These are phyloP conservation scores for Planococcus citri DNA, from an alignment of 1,140 invertebrate genomes.

Conservation along the genomic window DNA sequence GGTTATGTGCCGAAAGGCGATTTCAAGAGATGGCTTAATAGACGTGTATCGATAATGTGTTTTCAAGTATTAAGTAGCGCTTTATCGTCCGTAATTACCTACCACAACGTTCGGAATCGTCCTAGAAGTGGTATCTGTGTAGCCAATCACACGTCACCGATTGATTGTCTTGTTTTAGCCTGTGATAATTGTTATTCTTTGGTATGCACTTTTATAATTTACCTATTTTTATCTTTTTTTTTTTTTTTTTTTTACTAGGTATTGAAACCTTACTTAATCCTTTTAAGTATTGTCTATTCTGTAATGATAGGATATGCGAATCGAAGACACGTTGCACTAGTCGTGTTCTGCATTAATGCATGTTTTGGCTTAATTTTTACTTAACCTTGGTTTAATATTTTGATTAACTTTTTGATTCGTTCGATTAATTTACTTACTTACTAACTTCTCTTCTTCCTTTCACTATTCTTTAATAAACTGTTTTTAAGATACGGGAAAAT, in stretches of 20 bases:
- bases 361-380: too few relatives aligned
- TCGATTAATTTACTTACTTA: too few relatives aligned
- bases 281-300: too few relatives aligned
- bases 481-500: too few relatives aligned
- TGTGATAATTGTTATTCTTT: conserved; percentile 96
- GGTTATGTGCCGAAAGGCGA: conserved; percentile 64
- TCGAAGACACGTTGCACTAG: too few relatives aligned
- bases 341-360: too few relatives aligned
- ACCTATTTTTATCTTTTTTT: background rate
- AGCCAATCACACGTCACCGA: conserved; percentile 98
- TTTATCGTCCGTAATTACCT: conserved; percentile 76
- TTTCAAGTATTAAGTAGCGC: conserved; percentile 78
- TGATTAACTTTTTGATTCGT: too few relatives aligned
- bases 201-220: conserved; percentile 46
- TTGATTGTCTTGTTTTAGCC: conserved; percentile 92
- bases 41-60: conserved; percentile 68
- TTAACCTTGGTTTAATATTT: too few relatives aligned
- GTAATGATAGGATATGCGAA: too few relatives aligned
- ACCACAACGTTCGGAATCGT: conserved; percentile 72
- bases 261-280: too few relatives aligned
- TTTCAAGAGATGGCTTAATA: conserved; percentile 64
- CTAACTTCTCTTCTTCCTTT: too few relatives aligned
- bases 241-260: background rate
- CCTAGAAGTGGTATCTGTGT: conserved; percentile 87
- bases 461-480: too few relatives aligned